Percentiles rank a stretch among this genome's conserved stretches.
Conservation (phyloP, 2,888 invertebrate species). For the Parelbella ahira region DNA sequence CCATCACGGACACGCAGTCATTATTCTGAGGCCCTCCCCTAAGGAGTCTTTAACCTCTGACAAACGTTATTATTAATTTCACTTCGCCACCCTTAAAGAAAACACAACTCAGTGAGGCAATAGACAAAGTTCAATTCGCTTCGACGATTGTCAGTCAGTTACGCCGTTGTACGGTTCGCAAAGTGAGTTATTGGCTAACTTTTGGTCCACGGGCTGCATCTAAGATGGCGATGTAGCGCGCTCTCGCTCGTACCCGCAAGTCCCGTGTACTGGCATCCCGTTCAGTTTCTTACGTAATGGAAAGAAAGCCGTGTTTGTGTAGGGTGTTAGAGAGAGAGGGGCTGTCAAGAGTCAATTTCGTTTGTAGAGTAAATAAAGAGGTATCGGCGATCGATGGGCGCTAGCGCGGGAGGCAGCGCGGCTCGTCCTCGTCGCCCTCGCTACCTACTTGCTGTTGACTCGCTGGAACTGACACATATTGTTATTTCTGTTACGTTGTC, state of each 20-base stretch:
- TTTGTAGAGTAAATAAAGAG: conserved; percentile 66
- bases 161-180: conserved; percentile 44
- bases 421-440: not conserved
- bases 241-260: conserved; percentile 43
- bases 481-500: conserved; percentile 2
- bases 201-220: conserved; percentile 76
- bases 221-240: conserved; percentile 70
- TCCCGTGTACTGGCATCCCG: conserved; percentile 43
- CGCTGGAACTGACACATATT: conserved; percentile 1
- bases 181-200: conserved; percentile 73
- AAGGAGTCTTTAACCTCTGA: conserved; percentile 43
- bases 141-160: conserved; percentile 41
- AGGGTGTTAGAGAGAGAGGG: conserved; percentile 54
- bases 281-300: conserved; percentile 55
- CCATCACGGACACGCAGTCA: conserved; percentile 58
- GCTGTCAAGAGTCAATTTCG: conserved; percentile 54
- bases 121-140: conserved; percentile 50
- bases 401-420: not conserved
- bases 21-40: conserved; percentile 57
- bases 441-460: not conserved
- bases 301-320: conserved; percentile 70
- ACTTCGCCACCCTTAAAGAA: conserved; percentile 38
- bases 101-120: conserved; percentile 38
- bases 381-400: conserved; percentile 53
- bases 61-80: conserved; percentile 66